Percentiles rank a stretch among this genome's conserved stretches.
phyloP scores from a whole-genome alignment of 2,888 invertebrate species.

The Campoplex nolae region DNA sequence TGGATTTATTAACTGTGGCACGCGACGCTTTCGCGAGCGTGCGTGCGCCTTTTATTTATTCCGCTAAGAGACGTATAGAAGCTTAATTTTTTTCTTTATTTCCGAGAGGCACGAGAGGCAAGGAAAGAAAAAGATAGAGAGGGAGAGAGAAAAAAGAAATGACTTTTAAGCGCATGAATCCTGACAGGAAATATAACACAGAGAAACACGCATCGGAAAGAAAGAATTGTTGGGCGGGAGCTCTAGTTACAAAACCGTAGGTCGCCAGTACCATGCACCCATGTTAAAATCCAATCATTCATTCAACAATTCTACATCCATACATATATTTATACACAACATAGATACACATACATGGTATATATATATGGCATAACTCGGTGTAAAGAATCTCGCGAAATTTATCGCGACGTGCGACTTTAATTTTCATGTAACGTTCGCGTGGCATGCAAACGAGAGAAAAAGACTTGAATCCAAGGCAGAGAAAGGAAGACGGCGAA shows the following conservation, averaged over 20 bases:
- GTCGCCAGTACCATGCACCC: conserved; percentile 12
- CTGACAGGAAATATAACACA: conserved; percentile 49
- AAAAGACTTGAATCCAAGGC: conserved; percentile 9
- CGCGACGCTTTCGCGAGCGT: conserved; percentile 59
- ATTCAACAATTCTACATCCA: background rate
- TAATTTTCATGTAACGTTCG: conserved; percentile 76
- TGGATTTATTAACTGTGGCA: conserved; percentile 62
- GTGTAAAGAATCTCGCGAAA: conserved; percentile 68
- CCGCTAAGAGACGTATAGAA: conserved; percentile 14
- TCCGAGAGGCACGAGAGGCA: conserved; percentile 17
- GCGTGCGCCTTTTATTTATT: conserved; percentile 45
- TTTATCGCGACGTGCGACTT: conserved; percentile 74
- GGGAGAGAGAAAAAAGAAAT: conserved; percentile 28
- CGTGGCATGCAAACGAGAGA: conserved; percentile 72
- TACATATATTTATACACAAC: background rate
- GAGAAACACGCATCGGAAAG: conserved; percentile 41
- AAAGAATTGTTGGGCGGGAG: conserved; percentile 57
- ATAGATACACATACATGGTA: background rate
- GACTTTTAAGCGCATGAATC: conserved; percentile 58
- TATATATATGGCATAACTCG: background rate
- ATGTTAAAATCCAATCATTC: conserved; percentile 36
- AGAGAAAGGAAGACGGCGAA: conserved; percentile 53
- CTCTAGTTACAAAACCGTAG: conserved; percentile 64
- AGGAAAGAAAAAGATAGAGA: background rate
- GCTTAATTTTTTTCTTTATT: conserved; percentile 38